Percentiles rank a stretch among this genome's conserved stretches.
Evolutionary conservation across 2,113 vertebrate species (phyloP).

Genomic region (Syngnathoides biaculeatus): DNA sequence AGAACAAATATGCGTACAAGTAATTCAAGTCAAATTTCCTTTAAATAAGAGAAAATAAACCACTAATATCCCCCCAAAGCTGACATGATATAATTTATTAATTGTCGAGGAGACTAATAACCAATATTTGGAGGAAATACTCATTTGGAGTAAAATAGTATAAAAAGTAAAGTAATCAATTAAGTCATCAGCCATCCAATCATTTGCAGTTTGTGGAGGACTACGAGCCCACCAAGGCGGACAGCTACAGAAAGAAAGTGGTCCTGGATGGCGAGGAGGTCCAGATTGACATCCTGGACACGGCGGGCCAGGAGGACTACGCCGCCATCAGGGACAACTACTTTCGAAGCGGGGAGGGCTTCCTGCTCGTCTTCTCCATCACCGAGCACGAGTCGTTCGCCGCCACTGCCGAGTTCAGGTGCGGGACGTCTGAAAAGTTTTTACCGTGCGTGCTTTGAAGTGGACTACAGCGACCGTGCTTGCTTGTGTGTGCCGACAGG

Average conservation of each 20-base stretch:
- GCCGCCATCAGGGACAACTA: conserved; percentile 75
- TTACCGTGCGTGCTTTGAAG: neutral
- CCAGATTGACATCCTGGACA: conserved; percentile 74
- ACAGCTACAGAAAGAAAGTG: conserved; percentile 75
- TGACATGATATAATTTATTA: neutral
- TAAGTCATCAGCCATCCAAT: no score
- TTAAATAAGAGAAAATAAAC: no score
- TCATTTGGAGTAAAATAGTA: no score
- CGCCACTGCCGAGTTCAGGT: conserved; percentile 70
- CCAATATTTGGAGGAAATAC: no score
- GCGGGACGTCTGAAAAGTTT: neutral
- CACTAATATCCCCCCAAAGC: no score
- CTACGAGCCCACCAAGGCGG: conserved; percentile 70
- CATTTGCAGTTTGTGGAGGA: conserved; percentile 65
- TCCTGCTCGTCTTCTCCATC: conserved; percentile 74
- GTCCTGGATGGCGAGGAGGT: conserved; percentile 73
- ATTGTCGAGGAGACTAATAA: no score
- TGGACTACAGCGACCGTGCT: neutral
- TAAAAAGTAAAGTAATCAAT: no score
- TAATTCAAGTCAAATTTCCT: no score
- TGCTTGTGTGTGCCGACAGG: conserved; percentile 28
- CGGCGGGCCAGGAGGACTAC: conserved; percentile 73
- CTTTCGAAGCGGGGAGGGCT: conserved; percentile 72
- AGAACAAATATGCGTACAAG: no score
- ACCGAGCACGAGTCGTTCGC: conserved; percentile 68